These are phyloP conservation scores for Microcebus jonahi DNA, from an alignment of 2,113 vertebrate genomes.

Conservation along the genomic window DNA sequence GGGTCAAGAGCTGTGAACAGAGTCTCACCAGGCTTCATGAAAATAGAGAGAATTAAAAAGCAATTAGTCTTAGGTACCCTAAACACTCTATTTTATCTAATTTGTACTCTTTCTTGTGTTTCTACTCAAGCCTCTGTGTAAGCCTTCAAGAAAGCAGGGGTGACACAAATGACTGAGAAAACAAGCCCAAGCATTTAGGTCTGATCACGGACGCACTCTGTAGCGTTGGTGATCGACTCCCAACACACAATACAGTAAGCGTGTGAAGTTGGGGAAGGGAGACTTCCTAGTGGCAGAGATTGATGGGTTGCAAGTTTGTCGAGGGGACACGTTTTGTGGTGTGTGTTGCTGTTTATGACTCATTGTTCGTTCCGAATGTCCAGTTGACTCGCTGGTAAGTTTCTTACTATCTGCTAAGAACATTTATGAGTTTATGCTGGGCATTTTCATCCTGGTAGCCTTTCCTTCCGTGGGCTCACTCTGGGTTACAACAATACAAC, in stretches of 20 bases:
- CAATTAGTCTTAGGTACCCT: not conserved
- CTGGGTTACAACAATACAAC: not conserved
- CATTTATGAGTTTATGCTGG: not conserved
- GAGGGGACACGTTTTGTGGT: not conserved
- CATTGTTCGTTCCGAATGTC: not conserved
- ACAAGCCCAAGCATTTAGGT: not conserved
- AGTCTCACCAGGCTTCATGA: not conserved
- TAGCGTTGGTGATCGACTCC: not conserved
- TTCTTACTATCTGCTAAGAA: not conserved
- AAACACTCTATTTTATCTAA: slow-evolving; percentile 7
- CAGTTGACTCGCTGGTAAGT: not conserved
- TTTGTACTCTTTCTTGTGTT: not conserved
- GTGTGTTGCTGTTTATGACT: not conserved
- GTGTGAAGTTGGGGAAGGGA: not conserved
- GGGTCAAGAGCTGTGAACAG: not conserved
- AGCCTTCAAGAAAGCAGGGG: not conserved
- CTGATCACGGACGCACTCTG: not conserved
- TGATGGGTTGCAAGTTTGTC: not conserved
- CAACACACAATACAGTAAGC: not conserved
- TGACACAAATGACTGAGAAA: slow-evolving; percentile 6
- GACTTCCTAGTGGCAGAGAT: not conserved
- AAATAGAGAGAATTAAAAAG: slow-evolving; percentile 47
- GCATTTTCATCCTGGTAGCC: not conserved
- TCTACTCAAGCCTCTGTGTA: not conserved
- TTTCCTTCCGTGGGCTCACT: not conserved